Evolutionary conservation across 2,113 vertebrate genomes (phyloP).

Genomic region (Empidonax traillii): DNA sequence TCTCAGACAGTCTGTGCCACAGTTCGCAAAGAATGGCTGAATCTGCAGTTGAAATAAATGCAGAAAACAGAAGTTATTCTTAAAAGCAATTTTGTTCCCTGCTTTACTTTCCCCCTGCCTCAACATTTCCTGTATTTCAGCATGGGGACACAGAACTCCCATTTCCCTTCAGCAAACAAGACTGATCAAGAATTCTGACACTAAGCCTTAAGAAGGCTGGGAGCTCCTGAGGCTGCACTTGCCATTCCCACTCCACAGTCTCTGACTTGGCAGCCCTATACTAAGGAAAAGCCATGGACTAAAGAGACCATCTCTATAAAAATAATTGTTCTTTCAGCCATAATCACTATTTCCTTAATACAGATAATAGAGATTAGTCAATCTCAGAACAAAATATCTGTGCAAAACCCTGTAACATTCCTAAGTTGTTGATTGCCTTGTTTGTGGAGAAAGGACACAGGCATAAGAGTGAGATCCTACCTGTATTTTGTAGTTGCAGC

Average conservation of each 20-base stretch:
- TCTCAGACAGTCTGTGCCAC: conserved; percentile 73
- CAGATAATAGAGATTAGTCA: neutral
- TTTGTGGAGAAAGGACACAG: neutral
- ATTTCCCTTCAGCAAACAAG: neutral
- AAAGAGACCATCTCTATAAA: neutral
- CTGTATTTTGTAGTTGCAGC: conserved; percentile 71
- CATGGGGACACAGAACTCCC: neutral
- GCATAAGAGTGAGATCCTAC: neutral
- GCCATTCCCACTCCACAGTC: neutral
- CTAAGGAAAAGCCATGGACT: neutral
- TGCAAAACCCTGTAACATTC: fast-evolving
- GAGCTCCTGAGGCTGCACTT: neutral
- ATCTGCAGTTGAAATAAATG: conserved; percentile 61
- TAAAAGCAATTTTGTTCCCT: neutral
- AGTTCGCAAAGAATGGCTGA: conserved; percentile 71
- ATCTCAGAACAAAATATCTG: neutral
- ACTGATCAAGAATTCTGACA: neutral
- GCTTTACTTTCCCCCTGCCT: neutral
- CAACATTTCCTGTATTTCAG: neutral
- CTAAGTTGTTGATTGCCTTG: neutral
- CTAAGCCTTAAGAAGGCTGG: neutral
- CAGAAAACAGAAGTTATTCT: neutral
- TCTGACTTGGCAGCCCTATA: neutral
- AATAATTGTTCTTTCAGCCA: neutral
- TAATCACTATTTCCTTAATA: neutral